Evolutionary conservation across 2,888 invertebrate species (phyloP).

Genomic region (Drosophila sordidula): DNA sequence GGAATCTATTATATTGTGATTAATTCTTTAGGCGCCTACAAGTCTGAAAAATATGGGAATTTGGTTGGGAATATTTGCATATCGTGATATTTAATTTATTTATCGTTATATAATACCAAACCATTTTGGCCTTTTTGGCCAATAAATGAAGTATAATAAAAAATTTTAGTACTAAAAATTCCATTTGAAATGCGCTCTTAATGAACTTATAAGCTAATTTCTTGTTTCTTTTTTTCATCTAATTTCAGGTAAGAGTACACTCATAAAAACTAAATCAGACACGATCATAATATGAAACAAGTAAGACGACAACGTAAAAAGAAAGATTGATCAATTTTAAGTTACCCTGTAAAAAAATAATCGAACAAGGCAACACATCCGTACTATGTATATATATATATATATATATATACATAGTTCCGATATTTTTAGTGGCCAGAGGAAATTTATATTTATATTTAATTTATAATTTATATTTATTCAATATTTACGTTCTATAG

Average conservation of each 20-base stretch:
- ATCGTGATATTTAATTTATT: not conserved
- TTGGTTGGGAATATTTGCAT: not conserved
- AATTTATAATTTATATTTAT: too few species aligned
- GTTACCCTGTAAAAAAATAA: constrained; percentile 13
- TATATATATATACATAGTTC: too few species aligned
- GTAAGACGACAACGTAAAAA: constrained; percentile 6
- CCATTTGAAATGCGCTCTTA: constrained; percentile 13
- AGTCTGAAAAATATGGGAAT: not conserved
- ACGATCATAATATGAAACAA: constrained; percentile 18
- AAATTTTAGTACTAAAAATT: constrained; percentile 8
- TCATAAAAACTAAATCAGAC: constrained; percentile 5
- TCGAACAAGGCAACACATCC: too few species aligned
- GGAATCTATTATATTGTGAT: not conserved
- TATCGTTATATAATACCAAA: not conserved
- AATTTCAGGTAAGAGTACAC: constrained; percentile 66
- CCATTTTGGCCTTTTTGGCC: not conserved
- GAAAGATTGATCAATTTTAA: not conserved
- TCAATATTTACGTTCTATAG: too few species aligned
- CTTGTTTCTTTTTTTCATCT: constrained; percentile 21
- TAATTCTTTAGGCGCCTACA: not conserved
- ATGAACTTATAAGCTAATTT: constrained; percentile 27
- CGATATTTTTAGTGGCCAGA: not conserved
- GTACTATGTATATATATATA: too few species aligned
- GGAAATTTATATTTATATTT: too few species aligned
- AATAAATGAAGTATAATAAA: not conserved